Evolutionary conservation across 2,888 invertebrate species (phyloP), one percentile per base, ranked within the genome.

Genomic region (Machimus rusticus): DNA sequence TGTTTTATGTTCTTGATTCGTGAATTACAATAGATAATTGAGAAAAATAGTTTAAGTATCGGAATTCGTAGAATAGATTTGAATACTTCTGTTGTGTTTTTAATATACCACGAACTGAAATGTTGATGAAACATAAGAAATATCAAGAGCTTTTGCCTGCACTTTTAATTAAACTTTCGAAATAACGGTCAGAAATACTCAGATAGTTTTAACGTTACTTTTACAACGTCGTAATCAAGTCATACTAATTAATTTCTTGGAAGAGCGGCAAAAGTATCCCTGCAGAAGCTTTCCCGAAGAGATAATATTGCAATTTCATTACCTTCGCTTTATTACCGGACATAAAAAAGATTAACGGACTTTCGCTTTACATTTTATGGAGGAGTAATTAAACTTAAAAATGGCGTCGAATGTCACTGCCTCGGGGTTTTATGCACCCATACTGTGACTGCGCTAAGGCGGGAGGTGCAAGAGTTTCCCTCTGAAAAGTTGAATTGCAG

Each of bases 221-320:
- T 57, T 82, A 82, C 57, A 2, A 82, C 82, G 66, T 82, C 82
- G 82, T 82, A 82, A 82, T 82, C 82, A 82, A 82, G 82, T 82
- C 82, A 82, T 82, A 82, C 82, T 82, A 82, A 82, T 82, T 82
- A 82, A 82, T 82, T 82, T 82, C 82, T 57, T 57, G 66, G 23
- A 82, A 82, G 57, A 66, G 37, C 37, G 37, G 57, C 82, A 28
- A 66, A 82, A 37, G 82, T 82, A 82, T 82, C 82, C 31, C 82
- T 37, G 57, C 37, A 79, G 51, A 55, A 82, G 57, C 82, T 82
- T 66, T 82, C 82, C 34, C 19, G 39, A 57, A 28, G 31, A 37
- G 55, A 82, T 82, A 39, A 82, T 82, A 34, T 57, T 82, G 82
- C 57, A 82, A 82, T 82, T 82, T 82, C 82, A 82, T 82, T 82